Conservation (phyloP, 2,113 vertebrate species). For the Muscicapa adusta region DNA sequence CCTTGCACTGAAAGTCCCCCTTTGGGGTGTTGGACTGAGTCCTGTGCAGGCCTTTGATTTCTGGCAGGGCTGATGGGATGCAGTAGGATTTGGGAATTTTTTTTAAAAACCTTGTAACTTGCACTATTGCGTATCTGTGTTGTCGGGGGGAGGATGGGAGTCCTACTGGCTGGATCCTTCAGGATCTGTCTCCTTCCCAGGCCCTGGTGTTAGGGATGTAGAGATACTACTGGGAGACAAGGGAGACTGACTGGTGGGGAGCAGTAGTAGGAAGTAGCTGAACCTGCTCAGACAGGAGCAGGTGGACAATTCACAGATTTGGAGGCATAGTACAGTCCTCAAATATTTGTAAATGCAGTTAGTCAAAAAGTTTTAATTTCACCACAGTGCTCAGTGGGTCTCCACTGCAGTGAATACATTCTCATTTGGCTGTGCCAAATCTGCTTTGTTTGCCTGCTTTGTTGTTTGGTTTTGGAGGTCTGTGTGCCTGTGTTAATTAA, state of each 20-base stretch:
- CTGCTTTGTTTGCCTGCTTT: background rate
- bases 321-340: background rate
- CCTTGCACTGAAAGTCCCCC: background rate
- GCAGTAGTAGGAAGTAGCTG: background rate
- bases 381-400: background rate
- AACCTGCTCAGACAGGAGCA: background rate
- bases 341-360: background rate
- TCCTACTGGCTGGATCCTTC: background rate
- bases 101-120: background rate
- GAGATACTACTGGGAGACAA: background rate
- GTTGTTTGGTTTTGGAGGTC: background rate
- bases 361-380: background rate
- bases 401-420: background rate
- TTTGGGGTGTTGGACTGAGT: background rate
- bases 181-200: background rate
- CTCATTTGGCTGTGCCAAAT: background rate
- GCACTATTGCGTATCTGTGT: background rate
- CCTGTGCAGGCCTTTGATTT: background rate
- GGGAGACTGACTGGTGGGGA: background rate
- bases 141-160: background rate
- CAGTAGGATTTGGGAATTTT: background rate
- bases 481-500: background rate
- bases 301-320: background rate
- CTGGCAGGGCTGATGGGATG: background rate
- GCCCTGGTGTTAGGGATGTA: background rate